Percentiles rank a stretch among this genome's conserved stretches.
phyloP scores from a whole-genome alignment of 2,113 vertebrate genomes.

The Astur gentilis region DNA sequence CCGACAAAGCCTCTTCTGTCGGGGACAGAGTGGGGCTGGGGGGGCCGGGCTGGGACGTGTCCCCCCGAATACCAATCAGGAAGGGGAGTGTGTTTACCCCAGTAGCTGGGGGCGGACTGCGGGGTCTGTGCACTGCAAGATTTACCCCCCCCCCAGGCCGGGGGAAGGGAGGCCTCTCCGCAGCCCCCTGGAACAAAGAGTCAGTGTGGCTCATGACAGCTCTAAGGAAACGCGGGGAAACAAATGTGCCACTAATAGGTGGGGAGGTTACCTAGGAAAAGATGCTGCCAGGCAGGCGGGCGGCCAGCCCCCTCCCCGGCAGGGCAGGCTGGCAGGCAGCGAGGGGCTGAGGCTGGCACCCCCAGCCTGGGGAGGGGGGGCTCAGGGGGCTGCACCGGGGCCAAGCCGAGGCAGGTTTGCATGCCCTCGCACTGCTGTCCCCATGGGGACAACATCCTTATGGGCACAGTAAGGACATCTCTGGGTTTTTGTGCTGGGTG shows the following conservation, averaged over 20 bases:
- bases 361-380: accelerated
- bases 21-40: neutral
- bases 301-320: neutral
- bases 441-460: neutral
- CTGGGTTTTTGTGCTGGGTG: neutral
- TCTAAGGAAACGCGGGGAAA: conserved; percentile 54
- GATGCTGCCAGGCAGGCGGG: neutral
- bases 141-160: neutral
- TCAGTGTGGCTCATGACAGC: conserved; percentile 65
- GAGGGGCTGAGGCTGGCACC: neutral
- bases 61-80: conserved; percentile 64
- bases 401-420: neutral
- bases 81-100: neutral
- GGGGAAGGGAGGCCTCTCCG: neutral
- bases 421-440: neutral
- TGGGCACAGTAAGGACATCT: neutral
- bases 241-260: conserved; percentile 69
- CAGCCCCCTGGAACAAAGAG: conserved; percentile 51
- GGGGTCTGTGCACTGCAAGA: neutral
- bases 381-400: neutral
- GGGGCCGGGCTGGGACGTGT: neutral
- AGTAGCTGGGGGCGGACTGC: neutral
- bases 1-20: conserved; percentile 61
- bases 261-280: conserved; percentile 61
- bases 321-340: neutral